Percentiles rank a stretch among this genome's conserved stretches.
Conservation (phyloP, 1,140 invertebrate genomes). For the Drosophila rhopaloa region DNA sequence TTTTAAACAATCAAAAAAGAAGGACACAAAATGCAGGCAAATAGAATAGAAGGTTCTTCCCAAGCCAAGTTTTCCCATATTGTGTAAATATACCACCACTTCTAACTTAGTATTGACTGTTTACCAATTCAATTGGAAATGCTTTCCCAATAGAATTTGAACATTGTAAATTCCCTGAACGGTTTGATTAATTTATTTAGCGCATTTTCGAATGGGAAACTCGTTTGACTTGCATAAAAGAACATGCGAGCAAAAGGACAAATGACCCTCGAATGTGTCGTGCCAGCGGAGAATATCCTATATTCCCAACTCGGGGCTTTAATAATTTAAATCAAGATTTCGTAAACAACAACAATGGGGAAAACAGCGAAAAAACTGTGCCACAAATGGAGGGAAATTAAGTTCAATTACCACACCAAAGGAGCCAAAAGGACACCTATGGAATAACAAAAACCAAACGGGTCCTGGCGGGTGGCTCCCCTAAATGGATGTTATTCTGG, state of each 20-base stretch:
- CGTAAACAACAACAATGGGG: constrained; percentile 38
- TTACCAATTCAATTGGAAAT: constrained; percentile 29
- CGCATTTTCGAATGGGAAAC: constrained; percentile 24
- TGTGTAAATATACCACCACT: neutral
- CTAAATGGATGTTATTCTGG: constrained; percentile 11
- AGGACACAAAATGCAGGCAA: neutral
- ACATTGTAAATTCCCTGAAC: constrained; percentile 49
- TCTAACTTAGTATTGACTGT: constrained; percentile 10
- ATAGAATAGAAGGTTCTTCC: neutral
- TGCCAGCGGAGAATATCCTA: constrained; percentile 43
- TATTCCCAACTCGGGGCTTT: constrained; percentile 35
- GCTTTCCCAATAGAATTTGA: constrained; percentile 34
- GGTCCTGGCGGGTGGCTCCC: neutral
- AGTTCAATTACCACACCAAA: constrained; percentile 55
- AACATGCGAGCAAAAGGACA: constrained; percentile 39
- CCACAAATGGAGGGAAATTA: constrained; percentile 50
- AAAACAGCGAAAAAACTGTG: constrained; percentile 28
- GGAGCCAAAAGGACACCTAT: constrained; percentile 23
- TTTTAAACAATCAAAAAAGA: neutral
- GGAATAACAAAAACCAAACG: neutral
- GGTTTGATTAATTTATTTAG: constrained; percentile 70
- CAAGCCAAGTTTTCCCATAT: neutral
- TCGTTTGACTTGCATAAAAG: constrained; percentile 42
- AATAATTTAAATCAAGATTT: constrained; percentile 77
- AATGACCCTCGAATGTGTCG: constrained; percentile 58